phyloP scores from a whole-genome alignment of 2,113 vertebrate species.

The Centropus unirufus region DNA sequence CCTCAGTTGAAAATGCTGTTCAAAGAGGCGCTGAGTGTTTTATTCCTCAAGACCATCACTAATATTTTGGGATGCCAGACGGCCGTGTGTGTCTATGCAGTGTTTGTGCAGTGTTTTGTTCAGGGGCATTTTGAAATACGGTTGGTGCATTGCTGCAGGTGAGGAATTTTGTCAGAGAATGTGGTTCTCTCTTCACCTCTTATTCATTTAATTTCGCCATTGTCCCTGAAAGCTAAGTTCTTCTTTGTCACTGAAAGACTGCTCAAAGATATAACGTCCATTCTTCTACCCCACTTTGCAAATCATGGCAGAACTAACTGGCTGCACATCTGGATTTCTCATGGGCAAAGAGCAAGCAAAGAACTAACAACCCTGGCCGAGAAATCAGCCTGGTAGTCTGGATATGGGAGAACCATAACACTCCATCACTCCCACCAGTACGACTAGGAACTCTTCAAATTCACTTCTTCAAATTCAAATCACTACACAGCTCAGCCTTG shows the following conservation, averaged over 20 bases:
- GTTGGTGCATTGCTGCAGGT: neutral
- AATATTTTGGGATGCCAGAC: neutral
- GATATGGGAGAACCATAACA: neutral
- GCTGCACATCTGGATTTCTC: neutral
- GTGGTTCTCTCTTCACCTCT: neutral
- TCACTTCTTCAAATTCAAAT: too few relatives aligned
- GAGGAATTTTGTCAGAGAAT: neutral
- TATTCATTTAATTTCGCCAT: neutral
- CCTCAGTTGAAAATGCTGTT: neutral
- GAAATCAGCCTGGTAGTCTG: neutral
- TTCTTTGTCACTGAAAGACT: neutral
- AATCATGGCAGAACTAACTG: neutral
- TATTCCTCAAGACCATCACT: neutral
- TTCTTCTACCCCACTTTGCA: neutral
- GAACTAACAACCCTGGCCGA: neutral
- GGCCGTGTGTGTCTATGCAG: neutral
- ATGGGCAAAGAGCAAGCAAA: neutral
- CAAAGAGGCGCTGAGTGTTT: neutral
- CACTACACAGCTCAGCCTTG: neutral
- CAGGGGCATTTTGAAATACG: neutral
- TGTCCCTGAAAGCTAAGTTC: neutral
- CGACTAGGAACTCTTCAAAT: neutral
- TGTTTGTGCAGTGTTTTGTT: neutral
- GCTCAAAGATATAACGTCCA: neutral
- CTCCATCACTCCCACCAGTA: neutral